Conservation (phyloP, 2,797 vertebrate species). For the Gallirallus australis region DNA sequence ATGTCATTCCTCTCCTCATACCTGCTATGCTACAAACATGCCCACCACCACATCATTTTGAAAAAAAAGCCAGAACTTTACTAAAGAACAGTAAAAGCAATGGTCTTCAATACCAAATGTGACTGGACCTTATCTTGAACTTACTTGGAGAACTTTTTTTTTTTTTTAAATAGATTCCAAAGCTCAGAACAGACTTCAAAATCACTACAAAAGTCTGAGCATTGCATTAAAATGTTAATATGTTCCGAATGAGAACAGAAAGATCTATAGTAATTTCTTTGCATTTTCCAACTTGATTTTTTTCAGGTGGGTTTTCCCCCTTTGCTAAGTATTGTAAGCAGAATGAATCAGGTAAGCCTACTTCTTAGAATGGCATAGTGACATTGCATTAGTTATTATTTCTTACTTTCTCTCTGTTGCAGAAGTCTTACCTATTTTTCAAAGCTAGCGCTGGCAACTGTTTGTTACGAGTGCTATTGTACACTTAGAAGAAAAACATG, state of each 20-base stretch:
- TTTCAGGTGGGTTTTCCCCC: conserved; percentile 95
- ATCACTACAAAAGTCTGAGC: not conserved
- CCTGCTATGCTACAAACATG: not conserved
- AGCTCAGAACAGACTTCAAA: not conserved
- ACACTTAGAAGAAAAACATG: not conserved
- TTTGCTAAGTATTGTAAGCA: conserved; percentile 93
- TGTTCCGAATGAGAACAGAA: not conserved
- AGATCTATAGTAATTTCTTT: not conserved
- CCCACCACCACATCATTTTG: not conserved
- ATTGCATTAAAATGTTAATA: not conserved
- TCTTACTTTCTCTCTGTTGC: not conserved
- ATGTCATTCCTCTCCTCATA: not conserved
- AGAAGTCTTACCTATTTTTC: not conserved
- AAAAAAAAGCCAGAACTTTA: not conserved
- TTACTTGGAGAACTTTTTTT: not conserved
- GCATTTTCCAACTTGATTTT: conserved; percentile 5
- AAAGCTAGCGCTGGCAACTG: not conserved
- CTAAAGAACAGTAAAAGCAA: not conserved
- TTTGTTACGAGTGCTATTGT: not conserved
- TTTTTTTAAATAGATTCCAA: not conserved
- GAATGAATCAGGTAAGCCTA: conserved; percentile 90
- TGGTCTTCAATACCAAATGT: not conserved
- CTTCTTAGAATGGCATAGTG: not conserved
- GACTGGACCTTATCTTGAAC: not conserved
- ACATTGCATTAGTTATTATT: not conserved